Evolutionary conservation across 2,888 invertebrate species (phyloP), one percentile per base, ranked within the genome.

Genomic region (Drosophila helvetica): DNA sequence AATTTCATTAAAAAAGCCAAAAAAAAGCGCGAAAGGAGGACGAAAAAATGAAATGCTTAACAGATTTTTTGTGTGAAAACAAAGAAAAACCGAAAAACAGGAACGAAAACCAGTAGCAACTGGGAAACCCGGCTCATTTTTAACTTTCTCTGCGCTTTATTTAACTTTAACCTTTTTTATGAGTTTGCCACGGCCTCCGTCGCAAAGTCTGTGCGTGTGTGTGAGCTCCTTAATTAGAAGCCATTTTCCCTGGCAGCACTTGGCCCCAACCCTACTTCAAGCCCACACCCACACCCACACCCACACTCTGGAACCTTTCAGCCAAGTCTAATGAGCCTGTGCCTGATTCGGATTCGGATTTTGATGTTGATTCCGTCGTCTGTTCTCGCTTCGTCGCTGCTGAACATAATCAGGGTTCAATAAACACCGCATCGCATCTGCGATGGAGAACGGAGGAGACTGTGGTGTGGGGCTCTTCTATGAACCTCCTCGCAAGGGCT

Each of bases 81-180:
- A 72, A 70, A 63, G 63, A 75, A 69, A 62, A 61, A 64, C 10
- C 33, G 27, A 50, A 56, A 33, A 27, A 48, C 18, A 48, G 57
- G 59, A 68, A 47, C 38, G 59, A 61, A 84, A 73, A 70, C 60
- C 70, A 73, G 67, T 75, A 72, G 60, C 70, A 77, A 74, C 69
- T 86, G 72, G 64, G 50, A 38, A 70, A 82, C 77, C 71, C 68
- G 69, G 65, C 78, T 80, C 80, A 81, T 75, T 85, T 80, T 64
- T 54, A 82, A 88, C 83, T 74, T 55, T 63, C 52, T 46, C 46
- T 22, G 66, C 53, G 62, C 79, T 82, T 83, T 88, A 67, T 74
- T 80, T 74, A 78, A 85, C 76, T 76, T 84, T 75, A 78, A 84
- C 87, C 87, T 88, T 88, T 82, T 86, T 83, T 66, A 64, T 55